phyloP scores from a whole-genome alignment of 2,113 vertebrate species.

The Otus sunia region DNA sequence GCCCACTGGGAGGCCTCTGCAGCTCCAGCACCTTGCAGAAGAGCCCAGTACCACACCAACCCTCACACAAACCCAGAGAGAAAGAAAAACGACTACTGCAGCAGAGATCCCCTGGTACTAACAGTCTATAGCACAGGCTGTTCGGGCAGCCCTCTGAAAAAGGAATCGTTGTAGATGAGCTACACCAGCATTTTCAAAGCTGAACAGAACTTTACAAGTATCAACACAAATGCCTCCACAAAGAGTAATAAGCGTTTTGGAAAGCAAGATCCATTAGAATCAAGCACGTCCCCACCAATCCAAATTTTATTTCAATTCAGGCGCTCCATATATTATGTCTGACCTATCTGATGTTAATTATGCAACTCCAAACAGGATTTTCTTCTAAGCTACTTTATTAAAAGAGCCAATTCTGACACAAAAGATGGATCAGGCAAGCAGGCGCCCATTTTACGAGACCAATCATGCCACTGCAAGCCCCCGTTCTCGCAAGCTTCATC shows the following conservation, averaged over 20 bases:
- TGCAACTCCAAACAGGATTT: neutral
- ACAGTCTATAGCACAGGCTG: neutral
- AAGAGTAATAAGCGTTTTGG: neutral
- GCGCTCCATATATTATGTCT: neutral
- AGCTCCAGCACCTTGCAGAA: neutral
- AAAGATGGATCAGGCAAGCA: neutral
- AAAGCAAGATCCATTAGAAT: neutral
- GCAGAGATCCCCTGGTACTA: neutral
- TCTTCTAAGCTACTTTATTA: neutral
- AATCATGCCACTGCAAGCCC: neutral
- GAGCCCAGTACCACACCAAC: rapidly evolving
- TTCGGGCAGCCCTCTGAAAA: neutral
- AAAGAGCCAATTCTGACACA: neutral
- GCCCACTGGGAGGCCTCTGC: neutral
- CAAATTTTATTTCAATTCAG: neutral
- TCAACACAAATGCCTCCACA: neutral
- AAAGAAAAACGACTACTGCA: neutral
- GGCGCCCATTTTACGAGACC: neutral
- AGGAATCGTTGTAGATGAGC: neutral
- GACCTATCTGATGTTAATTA: neutral
- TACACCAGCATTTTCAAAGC: neutral
- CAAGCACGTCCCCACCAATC: neutral
- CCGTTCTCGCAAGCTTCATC: neutral
- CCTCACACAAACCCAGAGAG: rapidly evolving
- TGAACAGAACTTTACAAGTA: neutral